Conservation (phyloP, 2,888 invertebrate species). For the Eledona agricola region DNA sequence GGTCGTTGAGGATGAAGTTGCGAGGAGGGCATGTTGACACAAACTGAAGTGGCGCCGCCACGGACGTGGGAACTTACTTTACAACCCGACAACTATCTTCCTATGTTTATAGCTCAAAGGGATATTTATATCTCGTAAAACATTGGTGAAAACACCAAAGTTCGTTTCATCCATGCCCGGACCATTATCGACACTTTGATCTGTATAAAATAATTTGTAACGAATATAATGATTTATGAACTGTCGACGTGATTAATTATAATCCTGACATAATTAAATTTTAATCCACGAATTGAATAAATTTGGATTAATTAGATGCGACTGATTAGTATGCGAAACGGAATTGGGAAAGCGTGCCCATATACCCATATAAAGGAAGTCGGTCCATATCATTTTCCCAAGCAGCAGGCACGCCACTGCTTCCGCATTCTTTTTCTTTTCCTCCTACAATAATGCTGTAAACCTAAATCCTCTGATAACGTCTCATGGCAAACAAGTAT, state of each 20-base stretch:
- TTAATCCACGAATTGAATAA: slow-evolving; percentile 27
- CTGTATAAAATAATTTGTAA: slow-evolving; percentile 28
- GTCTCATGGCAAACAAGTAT: slow-evolving; percentile 15
- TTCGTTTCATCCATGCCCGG: slow-evolving; percentile 23
- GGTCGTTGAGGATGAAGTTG: slow-evolving; percentile 26
- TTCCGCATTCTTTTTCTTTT: slow-evolving; percentile 20
- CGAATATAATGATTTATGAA: slow-evolving; percentile 26
- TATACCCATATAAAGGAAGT: not conserved
- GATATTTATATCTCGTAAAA: slow-evolving; percentile 38
- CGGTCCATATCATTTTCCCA: not conserved
- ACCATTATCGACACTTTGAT: slow-evolving; percentile 13
- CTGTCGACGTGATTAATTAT: slow-evolving; percentile 29
- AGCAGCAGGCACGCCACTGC: slow-evolving; percentile 11
- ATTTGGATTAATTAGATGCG: slow-evolving; percentile 21
- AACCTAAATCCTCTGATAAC: slow-evolving; percentile 17
- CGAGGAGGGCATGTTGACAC: slow-evolving; percentile 39
- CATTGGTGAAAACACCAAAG: slow-evolving; percentile 36
- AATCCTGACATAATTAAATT: slow-evolving; percentile 31
- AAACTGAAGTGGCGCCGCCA: slow-evolving; percentile 41
- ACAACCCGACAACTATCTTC: slow-evolving; percentile 38
- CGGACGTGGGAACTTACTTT: slow-evolving; percentile 41
- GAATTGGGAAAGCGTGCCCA: not conserved
- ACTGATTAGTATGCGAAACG: slow-evolving; percentile 18
- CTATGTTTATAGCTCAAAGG: slow-evolving; percentile 38
- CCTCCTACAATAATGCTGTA: slow-evolving; percentile 10